phyloP scores from a whole-genome alignment of 2,888 invertebrate genomes.

The Diaprepes abbreviatus region DNA sequence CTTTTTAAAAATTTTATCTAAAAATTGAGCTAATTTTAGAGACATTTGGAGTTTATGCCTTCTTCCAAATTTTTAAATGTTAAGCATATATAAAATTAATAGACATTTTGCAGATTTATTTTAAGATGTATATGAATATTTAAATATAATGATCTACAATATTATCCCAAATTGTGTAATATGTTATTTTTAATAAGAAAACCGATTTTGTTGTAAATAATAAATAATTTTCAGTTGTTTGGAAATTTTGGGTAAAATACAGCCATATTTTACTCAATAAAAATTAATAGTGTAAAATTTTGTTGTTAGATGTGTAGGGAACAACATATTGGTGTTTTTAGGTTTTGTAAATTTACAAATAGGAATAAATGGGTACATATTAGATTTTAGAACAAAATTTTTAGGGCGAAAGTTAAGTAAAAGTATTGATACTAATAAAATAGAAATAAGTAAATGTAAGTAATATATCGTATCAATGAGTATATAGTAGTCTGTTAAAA shows the following conservation, averaged over 20 bases:
- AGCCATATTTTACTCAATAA: slow-evolving; percentile 29
- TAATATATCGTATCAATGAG: too few relatives aligned
- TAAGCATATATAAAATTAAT: not conserved
- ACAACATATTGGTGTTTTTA: not conserved
- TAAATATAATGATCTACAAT: too few relatives aligned
- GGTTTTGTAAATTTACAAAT: slow-evolving; percentile 5
- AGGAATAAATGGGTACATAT: not conserved
- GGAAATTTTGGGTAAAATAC: slow-evolving; percentile 16
- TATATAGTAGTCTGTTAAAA: too few relatives aligned
- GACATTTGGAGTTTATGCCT: slow-evolving; percentile 14
- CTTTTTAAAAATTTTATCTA: not conserved
- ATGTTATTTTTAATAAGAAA: too few relatives aligned
- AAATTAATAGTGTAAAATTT: slow-evolving; percentile 5
- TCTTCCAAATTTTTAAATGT: slow-evolving; percentile 7
- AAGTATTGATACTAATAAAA: too few relatives aligned
- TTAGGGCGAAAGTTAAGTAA: too few relatives aligned
- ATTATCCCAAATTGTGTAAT: too few relatives aligned
- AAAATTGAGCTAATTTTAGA: not conserved
- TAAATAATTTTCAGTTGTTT: not conserved
- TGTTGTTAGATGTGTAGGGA: slow-evolving; percentile 34
- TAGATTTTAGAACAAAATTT: not conserved
- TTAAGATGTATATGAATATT: too few relatives aligned
- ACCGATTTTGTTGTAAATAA: too few relatives aligned
- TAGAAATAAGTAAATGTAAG: too few relatives aligned
- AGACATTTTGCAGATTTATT: not conserved